Evolutionary conservation across 2,888 invertebrate genomes (phyloP).

Genomic region (Lochmaea crataegi): DNA sequence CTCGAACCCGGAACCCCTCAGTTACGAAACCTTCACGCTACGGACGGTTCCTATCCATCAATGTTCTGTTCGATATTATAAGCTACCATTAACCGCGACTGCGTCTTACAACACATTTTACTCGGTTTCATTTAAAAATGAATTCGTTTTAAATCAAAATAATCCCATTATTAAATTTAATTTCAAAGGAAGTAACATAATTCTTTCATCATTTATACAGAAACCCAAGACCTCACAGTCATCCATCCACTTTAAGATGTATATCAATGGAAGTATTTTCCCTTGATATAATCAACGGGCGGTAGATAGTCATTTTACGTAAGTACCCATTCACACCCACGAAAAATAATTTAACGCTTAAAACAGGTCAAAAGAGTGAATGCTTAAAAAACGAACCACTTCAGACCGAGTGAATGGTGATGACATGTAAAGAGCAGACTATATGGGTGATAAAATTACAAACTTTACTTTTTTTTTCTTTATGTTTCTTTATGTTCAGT

Average conservation of each 20-base stretch:
- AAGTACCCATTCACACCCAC: not conserved
- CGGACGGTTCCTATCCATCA: too few relatives aligned
- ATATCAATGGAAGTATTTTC: not conserved
- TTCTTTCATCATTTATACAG: not conserved
- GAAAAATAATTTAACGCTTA: not conserved
- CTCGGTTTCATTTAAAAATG: too few relatives aligned
- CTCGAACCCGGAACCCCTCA: too few relatives aligned
- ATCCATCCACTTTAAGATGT: not conserved
- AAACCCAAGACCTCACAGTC: not conserved
- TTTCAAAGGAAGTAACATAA: not conserved
- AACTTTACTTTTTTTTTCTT: not conserved
- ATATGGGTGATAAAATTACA: not conserved
- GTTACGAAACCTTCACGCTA: too few relatives aligned
- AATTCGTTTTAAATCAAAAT: not conserved
- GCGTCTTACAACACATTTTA: too few relatives aligned
- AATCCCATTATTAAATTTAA: not conserved
- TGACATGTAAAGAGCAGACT: not conserved
- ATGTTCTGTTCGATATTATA: too few relatives aligned
- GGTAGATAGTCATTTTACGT: not conserved
- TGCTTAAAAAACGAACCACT: not conserved
- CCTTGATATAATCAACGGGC: not conserved
- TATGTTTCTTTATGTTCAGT: too few relatives aligned
- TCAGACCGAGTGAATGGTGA: not conserved
- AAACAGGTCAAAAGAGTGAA: not conserved
- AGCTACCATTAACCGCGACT: too few relatives aligned